Evolutionary conservation across 2,888 invertebrate species (phyloP), one percentile per base, ranked within the genome.

Genomic region (Quadriops clusia): DNA sequence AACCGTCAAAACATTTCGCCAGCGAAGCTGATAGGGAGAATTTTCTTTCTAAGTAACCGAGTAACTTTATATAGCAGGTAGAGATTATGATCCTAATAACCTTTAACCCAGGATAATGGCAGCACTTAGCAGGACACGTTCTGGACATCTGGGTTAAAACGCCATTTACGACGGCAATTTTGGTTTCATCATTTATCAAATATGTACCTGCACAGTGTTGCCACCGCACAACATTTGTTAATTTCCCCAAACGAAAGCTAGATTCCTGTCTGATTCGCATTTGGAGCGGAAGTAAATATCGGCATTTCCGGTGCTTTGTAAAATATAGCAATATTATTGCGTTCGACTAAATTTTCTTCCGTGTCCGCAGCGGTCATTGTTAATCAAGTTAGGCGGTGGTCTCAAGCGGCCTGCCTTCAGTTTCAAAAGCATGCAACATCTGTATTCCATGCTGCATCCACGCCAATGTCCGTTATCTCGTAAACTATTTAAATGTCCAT

Each of bases 371-470:
- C 38, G 46, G 41, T 42, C 43, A 39, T 40, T 41, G 41, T 40
- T 46, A 46, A 46, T 46, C 46, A 37, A 44, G 42, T 46, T 46
- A 45, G 43, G 37, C 41, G 35, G 31, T 34, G 42, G 46, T 46
- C 47, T 47, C 47, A 45, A 38, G 47, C 47, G 47, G 45, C 47
- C 42, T 32, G 41, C 41, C 46, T 47, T 47, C 45, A 47, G 37
- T 44, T 44, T 40, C 38, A 35, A 35, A 40, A 42, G 43, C 43
- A 37, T 34, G 43, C 38, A 38, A 38, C 41, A 40, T 42, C 43
- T 39, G 39, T 42, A 37, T 41, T 41, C 35, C 34, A 35, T 23
- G 34, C 33, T 34, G 31, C 30, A 28, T 37, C 21, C 28, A 22
- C 22, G 30, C 36, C 33, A 27, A 34, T 36, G 31, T 31, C 34